Evolutionary conservation across 2,888 invertebrate genomes (phyloP).

Genomic region (Embidobia sp.): DNA sequence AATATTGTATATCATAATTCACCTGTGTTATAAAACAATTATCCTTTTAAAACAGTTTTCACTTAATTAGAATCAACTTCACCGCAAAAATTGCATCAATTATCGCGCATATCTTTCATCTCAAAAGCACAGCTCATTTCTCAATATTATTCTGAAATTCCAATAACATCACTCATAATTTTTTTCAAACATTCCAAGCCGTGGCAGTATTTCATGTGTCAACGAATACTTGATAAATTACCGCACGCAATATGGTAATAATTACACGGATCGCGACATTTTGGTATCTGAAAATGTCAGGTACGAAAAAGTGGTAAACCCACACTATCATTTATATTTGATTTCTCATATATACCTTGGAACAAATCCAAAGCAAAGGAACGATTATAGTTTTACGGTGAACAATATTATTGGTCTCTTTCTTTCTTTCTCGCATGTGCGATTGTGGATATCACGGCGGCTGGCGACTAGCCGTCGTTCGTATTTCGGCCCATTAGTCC

Average conservation of each 20-base stretch:
- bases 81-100: too few relatives aligned
- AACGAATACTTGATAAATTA: constrained; percentile 54
- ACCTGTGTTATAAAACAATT: too few relatives aligned
- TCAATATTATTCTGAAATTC: constrained; percentile 34
- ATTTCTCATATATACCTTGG: constrained; percentile 43
- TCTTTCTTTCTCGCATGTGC: constrained; percentile 25
- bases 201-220: constrained; percentile 51
- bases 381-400: constrained; percentile 75
- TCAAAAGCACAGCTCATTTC: constrained; percentile 21
- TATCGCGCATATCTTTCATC: too few relatives aligned
- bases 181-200: constrained; percentile 39
- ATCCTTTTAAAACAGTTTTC: too few relatives aligned
- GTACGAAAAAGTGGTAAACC: constrained; percentile 33
- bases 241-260: constrained; percentile 43
- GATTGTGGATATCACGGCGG: constrained; percentile 56
- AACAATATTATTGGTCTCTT: constrained; percentile 70
- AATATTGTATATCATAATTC: too few relatives aligned
- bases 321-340: constrained; percentile 54
- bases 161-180: constrained; percentile 51
- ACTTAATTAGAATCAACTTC: too few relatives aligned
- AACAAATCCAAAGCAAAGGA: constrained; percentile 44
- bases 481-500: constrained; percentile 79
- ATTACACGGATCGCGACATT: constrained; percentile 46
- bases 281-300: constrained; percentile 56
- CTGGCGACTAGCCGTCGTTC: constrained; percentile 65